phyloP scores from a whole-genome alignment of 1,140 invertebrate genomes.

The Bombus sibiricus region DNA sequence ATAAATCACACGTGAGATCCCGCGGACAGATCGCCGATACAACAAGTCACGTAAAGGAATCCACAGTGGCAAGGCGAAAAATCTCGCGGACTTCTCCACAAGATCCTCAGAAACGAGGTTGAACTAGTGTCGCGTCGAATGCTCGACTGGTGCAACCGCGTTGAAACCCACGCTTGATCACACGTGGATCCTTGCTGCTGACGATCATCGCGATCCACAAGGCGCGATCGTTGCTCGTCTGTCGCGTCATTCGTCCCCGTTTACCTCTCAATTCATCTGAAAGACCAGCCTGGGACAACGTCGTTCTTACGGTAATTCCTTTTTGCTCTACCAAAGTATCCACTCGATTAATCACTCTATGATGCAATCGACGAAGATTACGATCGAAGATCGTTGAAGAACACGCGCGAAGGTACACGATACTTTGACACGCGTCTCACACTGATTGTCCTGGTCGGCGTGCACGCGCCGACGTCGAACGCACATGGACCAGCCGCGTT shows the following conservation, averaged over 20 bases:
- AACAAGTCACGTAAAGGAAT: background rate
- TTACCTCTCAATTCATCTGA: background rate
- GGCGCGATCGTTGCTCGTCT: background rate
- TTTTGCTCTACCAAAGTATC: background rate
- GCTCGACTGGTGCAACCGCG: conserved; percentile 26
- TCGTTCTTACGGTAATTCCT: too few relatives aligned
- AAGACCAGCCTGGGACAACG: too few relatives aligned
- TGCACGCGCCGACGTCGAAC: conserved; percentile 64
- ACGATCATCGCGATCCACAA: conserved; percentile 32
- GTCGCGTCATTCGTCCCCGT: conserved; percentile 35
- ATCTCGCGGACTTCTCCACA: too few relatives aligned
- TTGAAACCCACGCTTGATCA: conserved; percentile 42
- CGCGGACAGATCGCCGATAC: conserved; percentile 5
- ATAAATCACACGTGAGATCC: conserved; percentile 12
- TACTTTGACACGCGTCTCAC: background rate
- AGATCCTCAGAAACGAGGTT: conserved; percentile 26
- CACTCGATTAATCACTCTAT: background rate
- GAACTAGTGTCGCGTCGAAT: background rate
- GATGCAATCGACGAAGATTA: background rate
- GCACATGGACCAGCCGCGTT: conserved; percentile 63
- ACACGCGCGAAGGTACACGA: background rate
- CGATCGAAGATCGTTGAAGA: background rate
- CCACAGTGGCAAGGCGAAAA: too few relatives aligned
- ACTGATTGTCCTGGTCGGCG: conserved; percentile 28
- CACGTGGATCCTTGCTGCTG: conserved; percentile 34